A percentile compares a stretch with the other conserved stretches of the same genome.
Conservation (phyloP, 2,888 invertebrate genomes). For the Barypeithes pellucidus region DNA sequence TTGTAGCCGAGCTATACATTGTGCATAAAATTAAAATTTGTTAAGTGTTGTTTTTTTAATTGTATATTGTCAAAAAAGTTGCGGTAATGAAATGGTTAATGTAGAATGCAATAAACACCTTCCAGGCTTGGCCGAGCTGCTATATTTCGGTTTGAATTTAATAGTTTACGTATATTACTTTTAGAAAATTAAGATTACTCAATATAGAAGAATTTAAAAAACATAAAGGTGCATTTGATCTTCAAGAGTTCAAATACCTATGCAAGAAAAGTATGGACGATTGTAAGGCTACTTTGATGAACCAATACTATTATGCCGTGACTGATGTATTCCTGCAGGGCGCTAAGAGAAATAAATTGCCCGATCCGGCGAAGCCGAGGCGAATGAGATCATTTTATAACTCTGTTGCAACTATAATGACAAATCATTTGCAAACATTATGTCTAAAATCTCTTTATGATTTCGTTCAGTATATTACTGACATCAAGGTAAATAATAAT, state of each 20-base stretch:
- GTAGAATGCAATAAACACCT: no score
- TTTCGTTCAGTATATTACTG: constrained; percentile 84
- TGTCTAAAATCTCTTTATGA: constrained; percentile 86
- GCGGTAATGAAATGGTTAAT: no score
- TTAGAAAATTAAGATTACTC: constrained; percentile 77
- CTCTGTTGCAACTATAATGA: constrained; percentile 90
- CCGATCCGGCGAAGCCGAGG: constrained; percentile 77
- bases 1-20: no score
- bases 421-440: constrained; percentile 87
- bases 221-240: constrained; percentile 78
- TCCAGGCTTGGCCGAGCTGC: no score
- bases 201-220: constrained; percentile 75
- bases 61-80: no score
- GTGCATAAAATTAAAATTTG: no score
- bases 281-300: constrained; percentile 78
- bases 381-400: constrained; percentile 87
- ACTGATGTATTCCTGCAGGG: constrained; percentile 79
- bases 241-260: constrained; percentile 76
- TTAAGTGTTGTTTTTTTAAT: no score
- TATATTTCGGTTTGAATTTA: not conserved
- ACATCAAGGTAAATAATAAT: constrained; percentile 77
- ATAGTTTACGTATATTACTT: not conserved
- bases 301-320: constrained; percentile 79
- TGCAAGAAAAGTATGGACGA: constrained; percentile 78
- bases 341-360: constrained; percentile 79